A percentile compares a stretch with the other conserved stretches of the same genome.
These are phyloP conservation scores for Autographa pulchrina DNA, from an alignment of 2,888 invertebrate genomes.

Conservation along the genomic window DNA sequence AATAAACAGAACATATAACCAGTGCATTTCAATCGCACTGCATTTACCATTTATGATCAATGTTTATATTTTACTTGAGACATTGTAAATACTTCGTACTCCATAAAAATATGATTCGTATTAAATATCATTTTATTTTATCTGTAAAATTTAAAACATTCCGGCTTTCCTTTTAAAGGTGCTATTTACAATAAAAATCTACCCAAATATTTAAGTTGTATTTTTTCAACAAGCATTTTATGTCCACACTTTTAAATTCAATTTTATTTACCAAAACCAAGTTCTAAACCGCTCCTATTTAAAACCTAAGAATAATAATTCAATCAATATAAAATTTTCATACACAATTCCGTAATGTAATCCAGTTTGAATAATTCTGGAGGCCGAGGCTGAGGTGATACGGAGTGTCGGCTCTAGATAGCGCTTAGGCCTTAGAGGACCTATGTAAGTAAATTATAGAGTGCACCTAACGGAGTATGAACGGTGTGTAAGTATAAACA, in stretches of 20 bases:
- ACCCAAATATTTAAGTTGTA: no score
- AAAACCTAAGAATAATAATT: background rate
- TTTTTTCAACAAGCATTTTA: no score
- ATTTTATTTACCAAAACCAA: background rate
- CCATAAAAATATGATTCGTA: no score
- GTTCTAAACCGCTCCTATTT: background rate
- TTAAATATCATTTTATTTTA: no score
- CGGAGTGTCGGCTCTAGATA: slow-evolving; percentile 70
- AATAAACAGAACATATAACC: background rate
- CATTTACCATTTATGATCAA: background rate
- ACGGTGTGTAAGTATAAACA: no score
- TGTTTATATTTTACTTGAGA: background rate
- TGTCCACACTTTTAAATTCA: no score
- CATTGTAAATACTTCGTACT: background rate
- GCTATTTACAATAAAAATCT: no score
- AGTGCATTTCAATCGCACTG: background rate
- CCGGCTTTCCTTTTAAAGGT: no score
- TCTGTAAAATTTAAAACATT: no score
- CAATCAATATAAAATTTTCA: slow-evolving; percentile 47
- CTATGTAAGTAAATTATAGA: no score
- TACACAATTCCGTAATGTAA: slow-evolving; percentile 61
- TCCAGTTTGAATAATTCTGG: slow-evolving; percentile 73
- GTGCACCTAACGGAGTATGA: no score
- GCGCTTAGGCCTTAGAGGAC: slow-evolving; percentile 62
- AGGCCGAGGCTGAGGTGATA: slow-evolving; percentile 61